Conservation (phyloP, 2,888 invertebrate species). For the Brachylomia viminalis region DNA sequence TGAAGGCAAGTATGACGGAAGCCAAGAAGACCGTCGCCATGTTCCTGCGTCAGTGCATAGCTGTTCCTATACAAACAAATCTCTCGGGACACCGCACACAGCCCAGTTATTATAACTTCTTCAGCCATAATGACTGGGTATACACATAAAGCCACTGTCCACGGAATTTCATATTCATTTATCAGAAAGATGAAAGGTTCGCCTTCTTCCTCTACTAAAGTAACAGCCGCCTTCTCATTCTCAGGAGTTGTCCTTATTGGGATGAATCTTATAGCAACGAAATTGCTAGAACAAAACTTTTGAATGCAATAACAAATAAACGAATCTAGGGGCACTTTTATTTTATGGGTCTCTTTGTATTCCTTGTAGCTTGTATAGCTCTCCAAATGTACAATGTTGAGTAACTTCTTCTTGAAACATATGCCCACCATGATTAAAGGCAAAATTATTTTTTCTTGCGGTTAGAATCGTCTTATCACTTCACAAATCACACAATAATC, state of each 20-base stretch:
- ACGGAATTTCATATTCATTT: conserved; percentile 81
- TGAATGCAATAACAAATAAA: conserved; percentile 91
- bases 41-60: conserved; percentile 71
- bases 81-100: conserved; percentile 92
- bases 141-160: conserved; percentile 87
- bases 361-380: conserved; percentile 70
- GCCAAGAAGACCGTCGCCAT: conserved; percentile 92
- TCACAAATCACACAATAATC: background rate
- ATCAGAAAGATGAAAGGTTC: conserved; percentile 73
- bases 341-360: conserved; percentile 65
- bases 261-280: conserved; percentile 85
- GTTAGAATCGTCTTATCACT: background rate
- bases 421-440: conserved; percentile 53
- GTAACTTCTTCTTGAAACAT: conserved; percentile 64
- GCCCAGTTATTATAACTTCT: conserved; percentile 93
- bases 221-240: conserved; percentile 64
- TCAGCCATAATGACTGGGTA: conserved; percentile 92
- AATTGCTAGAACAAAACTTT: conserved; percentile 89
- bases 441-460: too few relatives aligned
- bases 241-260: conserved; percentile 68
- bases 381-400: conserved; percentile 79
- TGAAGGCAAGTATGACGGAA: conserved; percentile 95
- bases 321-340: conserved; percentile 90
- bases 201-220: conserved; percentile 74
- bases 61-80: conserved; percentile 76